Base-by-base conservation (phyloP, 2,888 invertebrate genomes). In the Cephus runcator region DNA sequence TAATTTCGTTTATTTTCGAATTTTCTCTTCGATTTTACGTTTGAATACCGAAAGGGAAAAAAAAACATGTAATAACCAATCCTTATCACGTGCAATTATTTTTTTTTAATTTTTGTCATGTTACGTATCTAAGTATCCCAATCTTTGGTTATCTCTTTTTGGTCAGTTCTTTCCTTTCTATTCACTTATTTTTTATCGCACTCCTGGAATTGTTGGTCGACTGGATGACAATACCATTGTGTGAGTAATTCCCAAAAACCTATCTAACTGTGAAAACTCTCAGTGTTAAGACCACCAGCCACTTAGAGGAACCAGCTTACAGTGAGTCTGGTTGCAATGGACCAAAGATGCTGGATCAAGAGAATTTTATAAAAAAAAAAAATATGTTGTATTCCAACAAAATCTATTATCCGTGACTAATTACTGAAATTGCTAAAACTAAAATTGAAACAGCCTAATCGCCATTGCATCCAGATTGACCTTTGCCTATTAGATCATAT, bases 171-270 rank as follows among this genome's bases (percentile, higher is more conserved):
- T 84, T 83, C 79, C 78, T 80, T 85, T 82, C 81, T 71, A 30
- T 83, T 87, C 81, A 85, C 73, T 85, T 88, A 84, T 87, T 85
- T 89, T 71, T 89, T 88, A 90, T 89, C 89, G 90, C 90, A 91
- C 89, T 88, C 88, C 88, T 88, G 91, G 91, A 91, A 90, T 91
- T 89, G 90, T 91, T 91, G 90, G 89, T 90, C 91, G 85, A 87
- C 90, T 90, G 91, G 91, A 91, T 89, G 87, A 90, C 88, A 88
- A 90, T 90, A 85, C 83, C 83, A 85, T 40, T 87, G 90, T 89
- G 91, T 90, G 90, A 91, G 91, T 91, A 91, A 91, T 81, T 82
- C 85, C 85, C 87, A 79, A 81, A 81, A 83, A 82, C 77, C 76
- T 79, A 75, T 76, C 73, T 79, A 76, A 76, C 76, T 79, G 79